Evolutionary conservation across 2,888 invertebrate species (phyloP), one percentile per base, ranked within the genome.

Genomic region (Epistrophe eligans): DNA sequence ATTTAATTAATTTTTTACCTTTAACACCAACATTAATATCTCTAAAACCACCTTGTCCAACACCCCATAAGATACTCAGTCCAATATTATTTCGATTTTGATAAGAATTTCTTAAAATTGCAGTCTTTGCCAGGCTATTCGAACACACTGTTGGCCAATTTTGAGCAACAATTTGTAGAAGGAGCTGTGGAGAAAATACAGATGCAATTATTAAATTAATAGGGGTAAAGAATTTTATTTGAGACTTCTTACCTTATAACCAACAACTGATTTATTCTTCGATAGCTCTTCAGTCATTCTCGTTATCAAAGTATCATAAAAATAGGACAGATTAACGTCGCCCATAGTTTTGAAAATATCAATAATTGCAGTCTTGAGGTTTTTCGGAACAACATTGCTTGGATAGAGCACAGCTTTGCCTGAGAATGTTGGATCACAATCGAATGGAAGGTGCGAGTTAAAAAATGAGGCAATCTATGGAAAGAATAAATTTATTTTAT

Each of bases 81-180:
- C 96, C 96, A 84, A 97, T 95, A 1, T 95, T 94, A 81, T 96
- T 95, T 70, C 96, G 94, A 91, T 97, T 97, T 90, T 96, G 96
- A 90, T 96, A 97, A 0, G 97, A 97, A 90, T 95, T 96, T 48
- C 95, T 94, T 19, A 97, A 92, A 79, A 94, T 94, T 5, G 94
- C 93, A 87, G 95, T 94, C 91, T 96, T 97, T 13, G 94, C 93
- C 89, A 96, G 91, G 82, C 95, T 95, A 0, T 93, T 92, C 0
- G 94, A 91, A 70, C 95, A 95, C 89, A 96, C 94, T 67, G 94
- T 94, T 0, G 96, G 96, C 91, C 95, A 94, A 38, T 94, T 94
- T 77, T 94, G 94, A 0, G 95, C 95, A 88, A 97, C 93, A 90
- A 96, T 93, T 92, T 97, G 97, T 24, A 97, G 92, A 48, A 96